A percentile compares a stretch with the other conserved stretches of the same genome.
Evolutionary conservation across 2,888 invertebrate species (phyloP).

Genomic region (Scaptomyza caliginosa): DNA sequence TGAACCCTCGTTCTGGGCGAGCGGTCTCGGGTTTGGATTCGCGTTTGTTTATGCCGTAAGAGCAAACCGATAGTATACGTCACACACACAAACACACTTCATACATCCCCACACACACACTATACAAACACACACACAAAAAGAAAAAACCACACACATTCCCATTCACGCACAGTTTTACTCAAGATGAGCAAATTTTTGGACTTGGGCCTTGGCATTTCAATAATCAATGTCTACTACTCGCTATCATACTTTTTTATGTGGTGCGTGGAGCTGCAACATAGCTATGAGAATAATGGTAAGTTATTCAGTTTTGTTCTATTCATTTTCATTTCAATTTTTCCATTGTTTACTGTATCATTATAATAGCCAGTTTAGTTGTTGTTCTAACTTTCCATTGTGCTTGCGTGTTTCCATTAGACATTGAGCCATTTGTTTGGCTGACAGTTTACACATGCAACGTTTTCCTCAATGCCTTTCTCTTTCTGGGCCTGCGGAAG

Average conservation of each 20-base stretch:
- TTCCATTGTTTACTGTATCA: neutral
- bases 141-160: no score
- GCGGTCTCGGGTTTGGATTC: conserved; percentile 53
- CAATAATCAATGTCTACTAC: conserved; percentile 50
- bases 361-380: conserved; percentile 22
- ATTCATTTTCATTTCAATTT: neutral
- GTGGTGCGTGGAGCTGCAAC: conserved; percentile 49
- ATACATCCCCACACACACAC: neutral
- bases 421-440: conserved; percentile 46
- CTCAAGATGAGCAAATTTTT: conserved; percentile 43
- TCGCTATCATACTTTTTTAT: conserved; percentile 47
- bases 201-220: conserved; percentile 54
- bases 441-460: conserved; percentile 40
- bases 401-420: conserved; percentile 20
- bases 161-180: neutral
- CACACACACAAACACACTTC: conserved; percentile 3
- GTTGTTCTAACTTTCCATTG: neutral
- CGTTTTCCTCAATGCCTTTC: conserved; percentile 45
- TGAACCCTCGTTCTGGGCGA: conserved; percentile 61
- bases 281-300: conserved; percentile 21
- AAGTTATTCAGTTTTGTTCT: conserved; percentile 2
- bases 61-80: conserved; percentile 15
- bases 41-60: conserved; percentile 27
- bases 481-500: conserved; percentile 53
- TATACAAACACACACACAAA: neutral